Evolutionary conservation across 2,113 vertebrate genomes (phyloP).

Genomic region (Petaurus breviceps): DNA sequence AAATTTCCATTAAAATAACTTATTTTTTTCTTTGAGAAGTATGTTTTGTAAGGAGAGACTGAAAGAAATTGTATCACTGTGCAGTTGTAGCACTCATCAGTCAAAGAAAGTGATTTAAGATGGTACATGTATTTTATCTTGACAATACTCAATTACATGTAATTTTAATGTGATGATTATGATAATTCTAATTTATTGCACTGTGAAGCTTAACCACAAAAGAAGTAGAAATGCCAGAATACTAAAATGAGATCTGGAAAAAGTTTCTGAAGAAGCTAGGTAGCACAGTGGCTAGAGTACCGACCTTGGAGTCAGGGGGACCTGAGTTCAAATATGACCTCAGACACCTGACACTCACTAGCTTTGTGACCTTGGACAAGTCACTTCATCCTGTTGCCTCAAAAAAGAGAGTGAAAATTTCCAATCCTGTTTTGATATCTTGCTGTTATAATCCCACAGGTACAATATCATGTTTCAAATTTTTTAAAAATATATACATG

Average conservation of each 20-base stretch:
- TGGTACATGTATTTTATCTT: background rate
- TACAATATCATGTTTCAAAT: background rate
- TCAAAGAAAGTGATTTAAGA: slow-evolving; percentile 44
- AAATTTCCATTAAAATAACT: background rate
- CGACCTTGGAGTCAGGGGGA: too few relatives aligned
- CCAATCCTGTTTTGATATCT: background rate
- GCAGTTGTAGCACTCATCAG: background rate
- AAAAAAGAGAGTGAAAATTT: background rate
- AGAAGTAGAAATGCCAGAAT: background rate
- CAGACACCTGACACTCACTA: too few relatives aligned
- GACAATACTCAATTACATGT: slow-evolving; percentile 6
- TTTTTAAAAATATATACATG: background rate
- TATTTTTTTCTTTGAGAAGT: slow-evolving; percentile 16
- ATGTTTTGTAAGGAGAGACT: slow-evolving; percentile 16
- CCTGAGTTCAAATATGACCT: too few relatives aligned
- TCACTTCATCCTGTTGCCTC: too few relatives aligned
- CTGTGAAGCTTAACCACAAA: background rate
- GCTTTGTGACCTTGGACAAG: too few relatives aligned
- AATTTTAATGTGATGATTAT: slow-evolving; percentile 11
- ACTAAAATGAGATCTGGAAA: background rate
- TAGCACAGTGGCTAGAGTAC: too few relatives aligned
- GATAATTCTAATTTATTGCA: background rate
- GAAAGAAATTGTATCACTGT: slow-evolving; percentile 38
- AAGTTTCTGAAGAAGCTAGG: background rate
- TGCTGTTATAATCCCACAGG: background rate